Conservation (phyloP, 2,797 vertebrate species). For the Taenioides sp. region DNA sequence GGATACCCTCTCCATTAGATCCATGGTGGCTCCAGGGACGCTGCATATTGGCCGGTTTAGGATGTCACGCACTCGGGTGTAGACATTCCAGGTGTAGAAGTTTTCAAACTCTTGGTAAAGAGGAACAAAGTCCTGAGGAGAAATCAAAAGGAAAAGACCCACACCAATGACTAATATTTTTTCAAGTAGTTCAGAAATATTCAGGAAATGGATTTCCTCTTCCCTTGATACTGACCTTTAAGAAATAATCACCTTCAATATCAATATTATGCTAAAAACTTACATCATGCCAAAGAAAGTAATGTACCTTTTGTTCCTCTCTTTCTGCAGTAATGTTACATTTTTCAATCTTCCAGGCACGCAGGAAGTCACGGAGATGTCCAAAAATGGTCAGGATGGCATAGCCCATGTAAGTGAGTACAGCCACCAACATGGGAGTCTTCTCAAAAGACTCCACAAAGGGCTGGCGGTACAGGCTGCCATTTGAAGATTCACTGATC, state of each 20-base stretch:
- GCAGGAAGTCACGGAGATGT: conserved; percentile 91
- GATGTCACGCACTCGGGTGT: conserved; percentile 93
- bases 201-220: conserved; percentile 24
- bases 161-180: background rate
- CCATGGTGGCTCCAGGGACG: conserved; percentile 88
- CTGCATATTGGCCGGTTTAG: conserved; percentile 93
- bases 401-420: conserved; percentile 93
- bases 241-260: conserved; percentile 47
- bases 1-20: conserved; percentile 86
- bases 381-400: conserved; percentile 93
- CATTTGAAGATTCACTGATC: conserved; percentile 13
- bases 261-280: conserved; percentile 14
- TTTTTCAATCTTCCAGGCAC: conserved; percentile 90
- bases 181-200: conserved; percentile 1
- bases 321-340: conserved; percentile 89
- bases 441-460: conserved; percentile 92
- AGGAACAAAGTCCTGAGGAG: conserved; percentile 88
- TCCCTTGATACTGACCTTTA: conserved; percentile 7
- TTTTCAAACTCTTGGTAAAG: conserved; percentile 96
- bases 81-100: conserved; percentile 92
- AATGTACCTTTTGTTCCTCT: conserved; percentile 86
- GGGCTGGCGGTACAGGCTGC: conserved; percentile 81
- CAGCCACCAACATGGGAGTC: conserved; percentile 92
- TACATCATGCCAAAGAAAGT: background rate
- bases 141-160: background rate